These are phyloP conservation scores for Drosophila setosimentum DNA, from an alignment of 2,888 invertebrate species.

Conservation along the genomic window DNA sequence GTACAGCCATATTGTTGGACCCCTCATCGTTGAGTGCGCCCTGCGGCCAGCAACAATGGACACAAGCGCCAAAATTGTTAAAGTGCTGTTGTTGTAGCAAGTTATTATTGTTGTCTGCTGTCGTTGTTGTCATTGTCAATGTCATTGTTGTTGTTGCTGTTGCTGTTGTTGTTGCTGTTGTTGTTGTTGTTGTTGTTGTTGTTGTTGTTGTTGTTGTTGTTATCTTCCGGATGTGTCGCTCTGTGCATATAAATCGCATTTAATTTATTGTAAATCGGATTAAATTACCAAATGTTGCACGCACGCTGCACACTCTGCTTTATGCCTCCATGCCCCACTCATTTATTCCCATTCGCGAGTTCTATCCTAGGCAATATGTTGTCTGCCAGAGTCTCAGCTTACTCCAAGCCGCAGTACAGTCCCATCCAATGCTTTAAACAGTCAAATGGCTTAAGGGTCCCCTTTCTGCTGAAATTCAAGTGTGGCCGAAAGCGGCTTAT, in stretches of 20 bases:
- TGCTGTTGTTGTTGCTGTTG: conserved; percentile 34
- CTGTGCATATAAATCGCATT: conserved; percentile 82
- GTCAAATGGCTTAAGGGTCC: conserved; percentile 10
- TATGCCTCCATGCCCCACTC: conserved; percentile 1
- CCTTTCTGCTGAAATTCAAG: conserved; percentile 31
- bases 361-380: conserved; percentile 1
- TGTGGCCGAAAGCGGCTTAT: conserved; percentile 71
- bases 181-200: conserved; percentile 38
- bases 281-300: conserved; percentile 82
- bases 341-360: not conserved
- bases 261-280: conserved; percentile 84
- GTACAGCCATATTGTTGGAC: conserved; percentile 59
- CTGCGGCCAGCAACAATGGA: conserved; percentile 68
- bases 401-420: not conserved
- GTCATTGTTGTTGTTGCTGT: conserved; percentile 49
- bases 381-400: conserved; percentile 22
- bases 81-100: conserved; percentile 32
- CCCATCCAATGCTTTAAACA: conserved; percentile 13
- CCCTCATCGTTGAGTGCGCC: conserved; percentile 33
- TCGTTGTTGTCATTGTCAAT: conserved; percentile 41
- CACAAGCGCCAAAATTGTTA: conserved; percentile 64
- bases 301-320: conserved; percentile 48
- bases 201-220: conserved; percentile 54
- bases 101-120: conserved; percentile 22
- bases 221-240: conserved; percentile 80